Base-by-base conservation (phyloP, 2,797 vertebrate species). In the Acomys russatus region DNA sequence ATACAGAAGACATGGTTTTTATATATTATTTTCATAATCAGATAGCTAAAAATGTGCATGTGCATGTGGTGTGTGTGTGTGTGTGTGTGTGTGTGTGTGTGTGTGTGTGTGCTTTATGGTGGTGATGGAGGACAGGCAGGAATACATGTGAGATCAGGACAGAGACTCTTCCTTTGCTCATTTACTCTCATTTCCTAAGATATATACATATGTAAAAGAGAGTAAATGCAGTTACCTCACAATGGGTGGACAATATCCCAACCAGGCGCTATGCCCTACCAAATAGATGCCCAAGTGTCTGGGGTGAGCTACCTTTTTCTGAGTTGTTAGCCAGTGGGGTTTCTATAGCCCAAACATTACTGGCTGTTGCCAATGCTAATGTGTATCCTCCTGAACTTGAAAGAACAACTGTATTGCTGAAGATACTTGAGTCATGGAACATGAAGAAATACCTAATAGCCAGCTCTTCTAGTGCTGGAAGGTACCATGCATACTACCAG, bases 1-100 rank as follows among this genome's bases (percentile, higher is more conserved):
- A 78, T 56, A 64, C 92, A 56, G 74, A 89, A 28, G 30, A 54
- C 12, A 54, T 70, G 11, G 35, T 25, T 87, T 96, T 86, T 86
- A 59, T 25, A 84, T 0, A 73, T 9, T 54, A 61, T 3, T 68
- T 94, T 44, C 6, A 49, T 61, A 88, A 82, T 66, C 15, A 74
- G 59, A 90, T 94, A 70, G 23, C 10, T 59, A 78, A 84, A 59
- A 3, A 5, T 63, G 63, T 63, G 3, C 68, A 3, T 5, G 17
- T 64, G 61, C 3, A 59, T 17, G 12, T 44, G 59, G n/a, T 64
- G 35, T 64, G 59, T 9, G 35, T 18, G 14, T 9, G 59, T 63
- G 35, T 17, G 35, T 59, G 10, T 14, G 51, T 11, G 9, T 23
- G 78, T 20, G 76, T 20, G 28, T 54, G 49, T 78, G 30, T 30